Evolutionary conservation across 2,888 invertebrate genomes (phyloP).

Genomic region (Ptilodon capucinus): DNA sequence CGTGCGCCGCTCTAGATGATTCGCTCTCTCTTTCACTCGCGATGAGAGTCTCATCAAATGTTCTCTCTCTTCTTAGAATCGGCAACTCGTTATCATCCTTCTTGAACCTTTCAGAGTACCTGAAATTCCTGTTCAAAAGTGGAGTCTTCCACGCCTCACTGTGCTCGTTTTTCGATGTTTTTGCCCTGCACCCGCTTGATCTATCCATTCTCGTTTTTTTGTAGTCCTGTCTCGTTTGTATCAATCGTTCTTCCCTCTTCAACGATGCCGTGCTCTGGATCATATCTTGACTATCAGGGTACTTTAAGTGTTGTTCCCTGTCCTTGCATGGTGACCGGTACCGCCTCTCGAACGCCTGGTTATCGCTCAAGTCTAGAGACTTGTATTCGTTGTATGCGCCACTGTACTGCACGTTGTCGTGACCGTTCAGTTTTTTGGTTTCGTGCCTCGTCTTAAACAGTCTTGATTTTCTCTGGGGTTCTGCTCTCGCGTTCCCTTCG

Average conservation of each 20-base stretch:
- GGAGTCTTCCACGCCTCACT: constrained; percentile 76
- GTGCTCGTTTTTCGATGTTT: constrained; percentile 71
- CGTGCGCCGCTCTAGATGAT: constrained; percentile 60
- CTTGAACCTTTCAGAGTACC: constrained; percentile 76
- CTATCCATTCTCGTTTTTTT: constrained; percentile 75
- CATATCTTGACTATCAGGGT: constrained; percentile 71
- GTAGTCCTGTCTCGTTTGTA: constrained; percentile 77
- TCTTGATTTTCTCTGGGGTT: constrained; percentile 82
- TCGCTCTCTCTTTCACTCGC: constrained; percentile 61
- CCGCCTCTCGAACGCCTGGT: constrained; percentile 66
- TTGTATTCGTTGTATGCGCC: constrained; percentile 64
- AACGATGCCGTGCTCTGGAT: constrained; percentile 65
- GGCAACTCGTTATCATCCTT: constrained; percentile 65
- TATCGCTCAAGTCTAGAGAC: constrained; percentile 62
- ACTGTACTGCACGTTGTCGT: constrained; percentile 60
- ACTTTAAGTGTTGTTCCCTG: constrained; percentile 70
- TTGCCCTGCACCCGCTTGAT: constrained; percentile 74
- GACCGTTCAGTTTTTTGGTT: constrained; percentile 82
- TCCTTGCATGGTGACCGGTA: constrained; percentile 73
- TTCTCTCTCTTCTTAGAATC: constrained; percentile 74
- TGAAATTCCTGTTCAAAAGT: constrained; percentile 71
- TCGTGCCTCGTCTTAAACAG: constrained; percentile 90
- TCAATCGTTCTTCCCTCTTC: constrained; percentile 72
- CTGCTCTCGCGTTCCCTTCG: constrained; percentile 73
- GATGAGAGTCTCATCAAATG: constrained; percentile 73